Base-by-base conservation (phyloP, 2,888 invertebrate genomes). In the Melipona beecheii region DNA sequence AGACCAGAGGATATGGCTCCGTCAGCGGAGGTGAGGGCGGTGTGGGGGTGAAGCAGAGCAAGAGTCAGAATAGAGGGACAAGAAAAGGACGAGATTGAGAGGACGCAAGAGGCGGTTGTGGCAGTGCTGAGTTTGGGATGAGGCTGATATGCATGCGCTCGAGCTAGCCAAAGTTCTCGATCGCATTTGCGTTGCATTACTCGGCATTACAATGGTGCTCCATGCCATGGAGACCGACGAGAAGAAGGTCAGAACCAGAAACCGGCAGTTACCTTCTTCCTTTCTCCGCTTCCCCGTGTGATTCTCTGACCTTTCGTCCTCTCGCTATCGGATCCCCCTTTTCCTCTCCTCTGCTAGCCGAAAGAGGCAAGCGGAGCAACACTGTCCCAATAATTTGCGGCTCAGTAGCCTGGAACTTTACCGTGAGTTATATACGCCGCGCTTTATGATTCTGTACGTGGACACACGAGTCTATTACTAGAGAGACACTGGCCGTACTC, bases 381-480 rank as follows among this genome's bases (percentile, higher is more conserved):
- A 90, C 90, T 90, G 92, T n/a, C 89, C 92, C 90, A 92, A 92
- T 92, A 91, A 92, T 92, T 92, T 91, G 87, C 84, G 83, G 89
- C 89, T 91, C 91, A 92, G 92, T 91, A 91, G 90, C 87, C 90
- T 89, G 91, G 89, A 92, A 92, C 91, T 92, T 92, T 89, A 88
- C 81, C 86, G 84, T 92, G 92, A 92, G 91, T 91, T 91, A 92
- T 92, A 86, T 87, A n/a, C n/a, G n/a, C n/a, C n/a, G n/a, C n/a
- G n/a, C n/a, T n/a, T n/a, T n/a, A n/a, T n/a, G n/a, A 88, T 84
- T 84, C 88, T 77, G 79, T 85, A 85, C 84, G 83, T 84, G 85
- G 83, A 83, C 84, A 83, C 84, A 85, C 73, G 75, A 74, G 74
- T 64, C 75, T 81, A 75, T 64, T n/a, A 56, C 31, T 60, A 49